Evolutionary conservation across 2,797 vertebrate species (phyloP).

Genomic region (Florisuga fusca): DNA sequence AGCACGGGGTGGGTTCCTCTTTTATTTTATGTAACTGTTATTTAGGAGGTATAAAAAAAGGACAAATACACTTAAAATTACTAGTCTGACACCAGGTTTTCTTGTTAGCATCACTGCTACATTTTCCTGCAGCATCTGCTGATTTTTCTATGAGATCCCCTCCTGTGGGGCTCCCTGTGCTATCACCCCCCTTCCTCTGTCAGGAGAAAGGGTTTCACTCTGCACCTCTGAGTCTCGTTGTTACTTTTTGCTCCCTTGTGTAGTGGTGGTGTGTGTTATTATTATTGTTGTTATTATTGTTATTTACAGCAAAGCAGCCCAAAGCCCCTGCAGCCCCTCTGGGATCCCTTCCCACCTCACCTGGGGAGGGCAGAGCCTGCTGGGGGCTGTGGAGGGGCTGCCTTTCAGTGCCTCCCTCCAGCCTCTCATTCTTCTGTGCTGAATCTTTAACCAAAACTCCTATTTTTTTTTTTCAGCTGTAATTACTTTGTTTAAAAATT

Average conservation of each 20-base stretch:
- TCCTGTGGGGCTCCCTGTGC: not conserved
- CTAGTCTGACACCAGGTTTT: not conserved
- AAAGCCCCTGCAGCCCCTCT: not conserved
- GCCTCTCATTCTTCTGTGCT: rapidly evolving
- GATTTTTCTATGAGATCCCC: rapidly evolving
- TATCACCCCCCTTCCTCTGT: not conserved
- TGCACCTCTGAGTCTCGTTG: rapidly evolving
- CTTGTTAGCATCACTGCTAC: not conserved
- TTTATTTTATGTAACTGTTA: not conserved
- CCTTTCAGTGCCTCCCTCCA: rapidly evolving
- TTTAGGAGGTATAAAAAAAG: not conserved
- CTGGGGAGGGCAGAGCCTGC: no score
- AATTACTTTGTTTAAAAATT: not conserved
- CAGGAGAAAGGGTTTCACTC: not conserved
- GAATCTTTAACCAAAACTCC: not conserved
- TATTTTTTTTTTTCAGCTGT: not conserved
- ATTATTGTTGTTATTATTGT: not conserved
- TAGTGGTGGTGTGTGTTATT: no score
- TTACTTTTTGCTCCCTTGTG: not conserved
- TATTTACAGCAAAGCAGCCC: not conserved
- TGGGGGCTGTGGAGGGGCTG: rapidly evolving
- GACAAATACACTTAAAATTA: not conserved
- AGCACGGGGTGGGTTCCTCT: no score
- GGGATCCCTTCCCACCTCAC: rapidly evolving
- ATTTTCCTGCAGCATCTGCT: not conserved